Evolutionary conservation across 1,140 invertebrate species (phyloP), one percentile per base, ranked within the genome.

Genomic region (Drosophila mojavensis): DNA sequence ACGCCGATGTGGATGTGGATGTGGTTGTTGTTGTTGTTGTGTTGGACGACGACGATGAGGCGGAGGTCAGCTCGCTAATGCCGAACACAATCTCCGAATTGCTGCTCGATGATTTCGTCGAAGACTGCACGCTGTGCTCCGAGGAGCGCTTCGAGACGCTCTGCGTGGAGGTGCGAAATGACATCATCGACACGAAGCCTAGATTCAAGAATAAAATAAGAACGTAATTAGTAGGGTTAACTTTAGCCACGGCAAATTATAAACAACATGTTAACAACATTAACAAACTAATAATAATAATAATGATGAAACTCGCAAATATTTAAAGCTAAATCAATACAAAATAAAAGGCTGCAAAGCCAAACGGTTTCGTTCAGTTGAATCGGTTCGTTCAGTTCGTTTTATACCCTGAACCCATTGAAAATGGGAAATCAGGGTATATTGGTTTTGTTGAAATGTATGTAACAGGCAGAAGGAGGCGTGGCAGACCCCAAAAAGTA

Each of bases 141-240:
- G 93, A 86, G 5, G 94, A 94, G 63, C 94, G 94, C 54, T 94
- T 93, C 11, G 94, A 93, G 59, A 94, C 95, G 78, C 94, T 94
- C 76, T 94, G 94, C 3, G 94, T 94, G 26, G 94, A 94, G 51
- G 94, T 95, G 75, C 94, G 93, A 75, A 94, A 93, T 24, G 94
- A 95, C 66, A 95, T 94, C 93, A 96, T 95, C 3, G 96, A 96
- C 54, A 96, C 94, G 91, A 97, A 96, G 68, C 96, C 96, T 63
- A 9, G 6, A 2, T 45, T 13, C 3, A 33, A 10, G 33, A 2
- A 10, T 28, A 39, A 43, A 28, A 24, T 0, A 26, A 20, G 45
- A 9, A 30, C 26, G 7, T 33, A 4, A 4, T 13, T 3, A 2
- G 20, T 3, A 24, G 1, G 20, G 30, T 6, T 47, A 43, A 45